Evolutionary conservation across 1,140 invertebrate genomes (phyloP).

Genomic region (Drosophila pseudoananassae): DNA sequence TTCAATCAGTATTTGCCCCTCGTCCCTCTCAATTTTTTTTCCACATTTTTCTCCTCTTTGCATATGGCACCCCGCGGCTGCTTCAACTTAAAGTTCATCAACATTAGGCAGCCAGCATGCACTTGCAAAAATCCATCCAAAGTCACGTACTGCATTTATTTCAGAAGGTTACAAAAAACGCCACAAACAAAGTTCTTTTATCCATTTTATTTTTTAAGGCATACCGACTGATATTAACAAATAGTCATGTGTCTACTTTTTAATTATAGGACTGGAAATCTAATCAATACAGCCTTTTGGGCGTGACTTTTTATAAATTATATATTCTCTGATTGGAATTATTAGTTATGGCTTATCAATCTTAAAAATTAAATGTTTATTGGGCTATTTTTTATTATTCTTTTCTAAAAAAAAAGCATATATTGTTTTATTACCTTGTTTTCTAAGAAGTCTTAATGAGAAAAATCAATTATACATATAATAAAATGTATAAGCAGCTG

Average conservation of each 20-base stretch:
- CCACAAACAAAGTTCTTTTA: background rate
- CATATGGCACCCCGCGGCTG: conserved; percentile 40
- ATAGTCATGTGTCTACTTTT: background rate
- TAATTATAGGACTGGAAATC: background rate
- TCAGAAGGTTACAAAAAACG: background rate
- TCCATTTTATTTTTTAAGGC: background rate
- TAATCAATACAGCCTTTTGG: background rate
- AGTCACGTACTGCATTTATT: background rate
- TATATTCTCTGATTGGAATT: background rate
- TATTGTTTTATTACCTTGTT: background rate
- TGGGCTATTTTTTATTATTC: background rate
- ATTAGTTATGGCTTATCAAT: background rate
- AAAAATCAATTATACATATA: background rate
- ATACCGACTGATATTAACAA: background rate
- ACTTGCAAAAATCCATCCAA: conserved; percentile 1
- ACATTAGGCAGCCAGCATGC: conserved; percentile 13
- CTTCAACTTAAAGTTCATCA: conserved; percentile 50
- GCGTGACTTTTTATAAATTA: background rate
- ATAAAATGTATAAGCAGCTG: background rate
- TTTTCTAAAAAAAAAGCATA: background rate
- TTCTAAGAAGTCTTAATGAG: background rate
- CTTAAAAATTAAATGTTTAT: background rate
- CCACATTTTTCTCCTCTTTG: conserved; percentile 17
- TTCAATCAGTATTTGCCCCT: conserved; percentile 50
- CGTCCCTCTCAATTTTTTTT: background rate